These are phyloP conservation scores for Gambusia yucatana DNA, from an alignment of 2,797 vertebrate genomes.

Conservation along the genomic window DNA sequence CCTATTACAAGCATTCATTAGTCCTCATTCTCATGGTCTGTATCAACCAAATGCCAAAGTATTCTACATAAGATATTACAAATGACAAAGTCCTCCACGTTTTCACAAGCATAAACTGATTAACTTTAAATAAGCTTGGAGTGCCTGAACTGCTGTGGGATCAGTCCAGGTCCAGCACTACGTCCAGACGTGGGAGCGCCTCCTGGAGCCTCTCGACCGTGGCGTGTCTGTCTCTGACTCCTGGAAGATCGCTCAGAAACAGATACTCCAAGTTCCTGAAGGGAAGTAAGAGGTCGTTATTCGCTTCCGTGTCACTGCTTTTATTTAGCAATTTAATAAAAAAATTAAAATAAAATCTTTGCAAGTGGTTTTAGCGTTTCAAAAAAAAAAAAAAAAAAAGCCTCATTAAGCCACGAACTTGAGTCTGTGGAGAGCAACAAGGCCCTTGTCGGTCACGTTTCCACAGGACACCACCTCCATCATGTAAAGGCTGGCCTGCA, in stretches of 20 bases:
- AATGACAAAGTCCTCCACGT: slow-evolving; percentile 12
- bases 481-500: slow-evolving; percentile 85
- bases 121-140: slow-evolving; percentile 54
- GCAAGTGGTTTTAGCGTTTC: background rate
- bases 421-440: slow-evolving; percentile 87
- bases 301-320: background rate
- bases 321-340: background rate
- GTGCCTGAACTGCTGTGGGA: slow-evolving; percentile 3
- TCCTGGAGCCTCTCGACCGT: slow-evolving; percentile 81
- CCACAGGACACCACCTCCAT: slow-evolving; percentile 93
- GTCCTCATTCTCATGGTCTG: slow-evolving; percentile 20
- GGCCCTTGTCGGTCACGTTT: slow-evolving; percentile 90
- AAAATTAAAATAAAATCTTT: background rate
- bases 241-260: slow-evolving; percentile 92
- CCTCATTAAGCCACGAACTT: slow-evolving; percentile 68
- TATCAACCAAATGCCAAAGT: slow-evolving; percentile 77
- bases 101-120: slow-evolving; percentile 30
- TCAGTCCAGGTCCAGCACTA: slow-evolving; percentile 87
- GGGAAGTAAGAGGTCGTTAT: slow-evolving; percentile 22
- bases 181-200: slow-evolving; percentile 84
- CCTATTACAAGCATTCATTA: slow-evolving; percentile 11
- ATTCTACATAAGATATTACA: slow-evolving; percentile 34
- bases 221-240: slow-evolving; percentile 83
- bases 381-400: background rate
- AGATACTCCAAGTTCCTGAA: slow-evolving; percentile 91